Percentiles rank a stretch among this genome's conserved stretches.
Evolutionary conservation across 2,113 vertebrate species (phyloP).

Genomic region (Grammomys dolichurus): DNA sequence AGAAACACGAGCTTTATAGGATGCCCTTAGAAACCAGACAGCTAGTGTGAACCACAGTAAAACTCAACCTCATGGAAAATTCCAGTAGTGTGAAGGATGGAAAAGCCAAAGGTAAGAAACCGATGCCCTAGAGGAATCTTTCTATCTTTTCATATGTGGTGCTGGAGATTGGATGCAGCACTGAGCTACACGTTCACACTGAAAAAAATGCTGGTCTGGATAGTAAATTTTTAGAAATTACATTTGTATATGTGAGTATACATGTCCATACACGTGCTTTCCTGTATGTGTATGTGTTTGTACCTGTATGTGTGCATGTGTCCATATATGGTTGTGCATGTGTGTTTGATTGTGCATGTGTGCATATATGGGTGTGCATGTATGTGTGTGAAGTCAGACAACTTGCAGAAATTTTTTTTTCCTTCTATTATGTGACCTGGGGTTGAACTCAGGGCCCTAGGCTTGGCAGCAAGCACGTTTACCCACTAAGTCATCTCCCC

Average conservation of each 20-base stretch:
- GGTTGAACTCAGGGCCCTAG: not conserved
- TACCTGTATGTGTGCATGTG: not conserved
- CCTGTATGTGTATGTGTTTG: not conserved
- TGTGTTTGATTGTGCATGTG: not conserved
- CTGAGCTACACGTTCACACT: not conserved
- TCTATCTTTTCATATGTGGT: not conserved
- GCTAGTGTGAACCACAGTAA: too few species aligned
- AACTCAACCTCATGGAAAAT: not conserved
- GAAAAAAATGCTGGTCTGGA: too few species aligned
- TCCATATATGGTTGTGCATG: not conserved
- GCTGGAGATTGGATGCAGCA: not conserved
- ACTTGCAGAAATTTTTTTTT: not conserved
- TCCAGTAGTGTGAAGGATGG: not conserved
- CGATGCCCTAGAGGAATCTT: not conserved
- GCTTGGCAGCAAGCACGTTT: not conserved
- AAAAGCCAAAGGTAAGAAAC: not conserved
- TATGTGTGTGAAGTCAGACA: not conserved
- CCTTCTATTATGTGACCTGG: not conserved
- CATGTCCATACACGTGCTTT: not conserved
- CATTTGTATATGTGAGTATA: not conserved
- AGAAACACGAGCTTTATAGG: not conserved
- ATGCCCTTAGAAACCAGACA: not conserved
- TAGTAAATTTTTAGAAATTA: not conserved
- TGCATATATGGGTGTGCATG: too few species aligned
- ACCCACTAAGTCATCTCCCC: not conserved